Evolutionary conservation across 2,113 vertebrate species (phyloP), one percentile per base, ranked within the genome.

Genomic region (Elachura formosa): DNA sequence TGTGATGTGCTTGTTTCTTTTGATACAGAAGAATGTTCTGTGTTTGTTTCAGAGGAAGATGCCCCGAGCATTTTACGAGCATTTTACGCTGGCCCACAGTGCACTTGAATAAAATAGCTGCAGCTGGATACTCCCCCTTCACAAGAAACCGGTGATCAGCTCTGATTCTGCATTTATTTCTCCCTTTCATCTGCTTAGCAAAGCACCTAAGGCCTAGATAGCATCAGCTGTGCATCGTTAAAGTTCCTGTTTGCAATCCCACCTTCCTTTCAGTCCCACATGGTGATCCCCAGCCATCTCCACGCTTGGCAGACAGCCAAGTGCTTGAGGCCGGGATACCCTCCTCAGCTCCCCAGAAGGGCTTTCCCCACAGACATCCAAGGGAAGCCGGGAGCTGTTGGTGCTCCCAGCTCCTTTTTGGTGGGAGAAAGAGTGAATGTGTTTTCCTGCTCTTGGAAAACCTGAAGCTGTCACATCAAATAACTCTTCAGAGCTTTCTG

Each of bases 71-170:
- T n/a, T n/a, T n/a, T n/a, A n/a, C n/a, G 45, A 31, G 29, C 25
- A 7, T 94, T 94, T 76, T 68, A 24, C 0, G 2, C 14, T 28
- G 0, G 0, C 13, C 1, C 0, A 9, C 36, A 62, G 22, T 87
- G 52, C 25, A 12, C 2, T 4, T 74, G 46, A 28, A 38, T 82
- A 69, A 68, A 82, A 49, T 3, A 74, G 63, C 41, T 84, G 54
- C 71, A 76, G 61, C 55, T 86, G 59, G 25, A 29, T 54, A 6
- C 5, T 72, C 63, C 15, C 15, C 11, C 41, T 76, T 75, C 24
- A 45, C 13, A 13, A 51, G 55, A 10, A 77, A 34, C 2, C 38
- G 33, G 15, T 56, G 71, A 31, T 82, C 23, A 48, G 28, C 49
- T 61, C 54, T 52, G 58, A 51, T 49, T 66, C 31, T 74, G 46